These are phyloP conservation scores for Pasiphila rectangulata DNA, from an alignment of 2,888 invertebrate species.

Conservation along the genomic window DNA sequence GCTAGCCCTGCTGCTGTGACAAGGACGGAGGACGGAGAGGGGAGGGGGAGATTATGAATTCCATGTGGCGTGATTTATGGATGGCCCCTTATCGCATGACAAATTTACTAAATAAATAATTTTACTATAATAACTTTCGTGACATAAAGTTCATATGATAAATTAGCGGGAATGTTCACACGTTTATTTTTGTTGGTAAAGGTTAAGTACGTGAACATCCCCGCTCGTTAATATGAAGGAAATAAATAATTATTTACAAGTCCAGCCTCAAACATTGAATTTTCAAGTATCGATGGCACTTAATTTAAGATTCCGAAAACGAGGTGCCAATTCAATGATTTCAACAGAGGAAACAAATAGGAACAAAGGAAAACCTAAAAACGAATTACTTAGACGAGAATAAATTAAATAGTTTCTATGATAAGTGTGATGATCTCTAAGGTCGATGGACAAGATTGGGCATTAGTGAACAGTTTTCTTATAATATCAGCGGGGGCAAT, in stretches of 20 bases:
- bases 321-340: slow-evolving; percentile 41
- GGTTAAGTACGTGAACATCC: too few relatives aligned
- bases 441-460: slow-evolving; percentile 73
- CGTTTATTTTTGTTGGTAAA: too few relatives aligned
- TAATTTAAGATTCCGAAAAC: slow-evolving; percentile 34
- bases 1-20: too few relatives aligned
- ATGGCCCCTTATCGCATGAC: too few relatives aligned
- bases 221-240: too few relatives aligned
- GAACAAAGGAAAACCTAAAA: slow-evolving; percentile 57
- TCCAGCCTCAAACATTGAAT: slow-evolving; percentile 32
- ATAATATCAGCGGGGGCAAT: slow-evolving; percentile 42
- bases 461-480: slow-evolving; percentile 62
- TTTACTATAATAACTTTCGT: too few relatives aligned
- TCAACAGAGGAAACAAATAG: slow-evolving; percentile 50
- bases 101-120: slow-evolving; percentile 39
- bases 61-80: too few relatives aligned
- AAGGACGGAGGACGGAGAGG: too few relatives aligned
- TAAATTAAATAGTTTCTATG: slow-evolving; percentile 66
- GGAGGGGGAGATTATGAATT: too few relatives aligned
- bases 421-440: slow-evolving; percentile 72
- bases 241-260: slow-evolving; percentile 29
- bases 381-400: slow-evolving; percentile 60
- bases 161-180: too few relatives aligned
- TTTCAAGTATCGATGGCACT: slow-evolving; percentile 49
- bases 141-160: too few relatives aligned